Base-by-base conservation (phyloP, 2,888 invertebrate species). In the Agriopis aurantiaria region DNA sequence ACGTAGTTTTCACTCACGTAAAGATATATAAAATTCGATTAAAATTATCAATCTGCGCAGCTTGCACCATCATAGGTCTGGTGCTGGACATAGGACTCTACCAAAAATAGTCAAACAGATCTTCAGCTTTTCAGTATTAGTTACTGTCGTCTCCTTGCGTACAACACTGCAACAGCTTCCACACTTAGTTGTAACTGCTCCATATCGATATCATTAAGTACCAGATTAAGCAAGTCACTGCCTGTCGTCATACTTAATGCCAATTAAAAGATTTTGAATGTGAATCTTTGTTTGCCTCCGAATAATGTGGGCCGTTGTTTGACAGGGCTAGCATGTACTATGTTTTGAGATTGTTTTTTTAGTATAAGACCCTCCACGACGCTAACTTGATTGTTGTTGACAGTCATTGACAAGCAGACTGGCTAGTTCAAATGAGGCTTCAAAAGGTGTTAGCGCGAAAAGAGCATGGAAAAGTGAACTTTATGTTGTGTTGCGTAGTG, bases 191-290 rank as follows among this genome's bases (percentile, higher is more conserved):
- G 45, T 65, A 81, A 6, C 88, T 78, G 61, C 92, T 91, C 91
- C 84, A 79, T 85, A 80, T 75, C 51, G 53, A 90, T 91, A 86
- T 85, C 83, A 84, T 89, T 85, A 88, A 80, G 78, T 80, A 84
- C 72, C 80, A 82, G 90, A 92, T 93, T 92, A 90, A 86, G 91
- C 94, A 92, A 94, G 94, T 94, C 94, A 94, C 90, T 80, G 86
- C 87, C 89, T 93, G 89, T 92, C 93, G 92, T 90, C 94, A 93
- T 92, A 88, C 86, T 90, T 92, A 91, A 93, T 92, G 92, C 94
- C 94, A 93, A 94, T 94, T 94, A 94, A 93, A 94, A 93, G 92
- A 93, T 92, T 92, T 90, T 79, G 85, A 86, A 91, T 90, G 89
- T 89, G 90, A 86, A 91, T 93, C 92, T 92, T 91, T 93, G 93